Percentiles rank a stretch among this genome's conserved stretches.
Conservation (phyloP, 2,888 invertebrate genomes). For the Neocrepidodera transversa region DNA sequence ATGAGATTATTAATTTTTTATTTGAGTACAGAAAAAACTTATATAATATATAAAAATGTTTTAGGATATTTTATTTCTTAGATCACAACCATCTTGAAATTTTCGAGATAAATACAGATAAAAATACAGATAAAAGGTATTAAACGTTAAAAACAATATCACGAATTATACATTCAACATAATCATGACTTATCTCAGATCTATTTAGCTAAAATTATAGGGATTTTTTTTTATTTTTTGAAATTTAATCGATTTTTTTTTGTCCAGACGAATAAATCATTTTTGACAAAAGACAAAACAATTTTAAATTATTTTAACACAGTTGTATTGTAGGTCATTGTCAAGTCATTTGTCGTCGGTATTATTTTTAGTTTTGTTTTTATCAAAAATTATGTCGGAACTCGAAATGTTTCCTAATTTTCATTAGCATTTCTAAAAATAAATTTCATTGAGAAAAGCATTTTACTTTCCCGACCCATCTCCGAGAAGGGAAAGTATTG, state of each 20-base stretch:
- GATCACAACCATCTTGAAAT: no score
- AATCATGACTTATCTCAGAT: no score
- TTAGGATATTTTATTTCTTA: no score
- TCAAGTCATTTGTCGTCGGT: constrained; percentile 19
- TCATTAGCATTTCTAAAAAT: constrained; percentile 8
- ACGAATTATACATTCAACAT: background rate
- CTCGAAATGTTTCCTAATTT: constrained; percentile 12
- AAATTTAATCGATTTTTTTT: no score
- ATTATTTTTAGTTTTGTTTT: constrained; percentile 18
- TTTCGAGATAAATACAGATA: background rate
- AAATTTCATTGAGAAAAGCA: constrained; percentile 4
- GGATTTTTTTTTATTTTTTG: no score
- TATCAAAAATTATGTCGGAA: constrained; percentile 13
- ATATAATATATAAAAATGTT: no score
- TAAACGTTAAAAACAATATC: background rate
- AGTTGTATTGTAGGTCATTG: constrained; percentile 16
- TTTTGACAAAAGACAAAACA: constrained; percentile 5
- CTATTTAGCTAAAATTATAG: no score
- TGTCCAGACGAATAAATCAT: background rate
- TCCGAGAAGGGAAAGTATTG: no score
- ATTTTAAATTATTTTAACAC: constrained; percentile 13
- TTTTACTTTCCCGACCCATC: no score
- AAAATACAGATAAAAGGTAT: background rate
- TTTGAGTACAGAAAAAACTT: no score
- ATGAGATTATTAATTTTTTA: no score